Percentiles rank a stretch among this genome's conserved stretches.
These are phyloP conservation scores for Rhinatrema bivittatum DNA, from an alignment of 2,797 vertebrate species.

Conservation along the genomic window DNA sequence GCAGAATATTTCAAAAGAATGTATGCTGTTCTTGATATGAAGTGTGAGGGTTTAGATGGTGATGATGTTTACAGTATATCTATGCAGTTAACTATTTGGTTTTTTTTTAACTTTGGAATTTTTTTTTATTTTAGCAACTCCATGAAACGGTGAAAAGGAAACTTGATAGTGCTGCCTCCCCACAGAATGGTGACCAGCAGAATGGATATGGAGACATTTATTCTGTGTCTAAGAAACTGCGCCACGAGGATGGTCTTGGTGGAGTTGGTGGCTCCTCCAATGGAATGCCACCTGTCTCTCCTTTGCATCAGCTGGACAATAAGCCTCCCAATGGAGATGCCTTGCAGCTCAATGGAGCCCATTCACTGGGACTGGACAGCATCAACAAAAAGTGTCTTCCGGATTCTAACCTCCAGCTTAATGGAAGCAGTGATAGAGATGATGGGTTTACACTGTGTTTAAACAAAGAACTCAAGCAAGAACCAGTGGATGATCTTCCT, in stretches of 20 bases:
- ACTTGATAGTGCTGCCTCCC: slow-evolving; percentile 73
- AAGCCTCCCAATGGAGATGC: slow-evolving; percentile 62
- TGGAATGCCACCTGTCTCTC: slow-evolving; percentile 63
- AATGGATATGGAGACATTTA: slow-evolving; percentile 83
- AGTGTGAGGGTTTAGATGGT: no score
- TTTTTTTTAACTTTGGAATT: no score
- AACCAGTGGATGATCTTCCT: slow-evolving; percentile 84
- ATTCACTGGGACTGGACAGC: slow-evolving; percentile 46
- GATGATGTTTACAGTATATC: no score
- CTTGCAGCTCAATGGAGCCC: slow-evolving; percentile 65
- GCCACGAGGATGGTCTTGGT: slow-evolving; percentile 61
- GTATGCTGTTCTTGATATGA: no score
- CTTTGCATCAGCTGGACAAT: slow-evolving; percentile 72
- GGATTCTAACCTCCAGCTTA: slow-evolving; percentile 42
- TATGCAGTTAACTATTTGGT: no score
- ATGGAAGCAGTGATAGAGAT: slow-evolving; percentile 52
- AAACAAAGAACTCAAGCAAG: slow-evolving; percentile 89
- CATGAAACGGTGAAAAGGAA: slow-evolving; percentile 93
- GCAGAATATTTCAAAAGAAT: no score
- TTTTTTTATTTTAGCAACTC: slow-evolving; percentile 60
- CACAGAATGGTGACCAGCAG: slow-evolving; percentile 74
- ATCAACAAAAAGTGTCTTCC: slow-evolving; percentile 58
- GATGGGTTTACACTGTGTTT: slow-evolving; percentile 64
- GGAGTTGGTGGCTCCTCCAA: slow-evolving; percentile 65
- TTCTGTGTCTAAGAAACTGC: slow-evolving; percentile 77